These are phyloP conservation scores for Amia ocellicauda DNA, from an alignment of 2,113 vertebrate genomes.

Conservation along the genomic window DNA sequence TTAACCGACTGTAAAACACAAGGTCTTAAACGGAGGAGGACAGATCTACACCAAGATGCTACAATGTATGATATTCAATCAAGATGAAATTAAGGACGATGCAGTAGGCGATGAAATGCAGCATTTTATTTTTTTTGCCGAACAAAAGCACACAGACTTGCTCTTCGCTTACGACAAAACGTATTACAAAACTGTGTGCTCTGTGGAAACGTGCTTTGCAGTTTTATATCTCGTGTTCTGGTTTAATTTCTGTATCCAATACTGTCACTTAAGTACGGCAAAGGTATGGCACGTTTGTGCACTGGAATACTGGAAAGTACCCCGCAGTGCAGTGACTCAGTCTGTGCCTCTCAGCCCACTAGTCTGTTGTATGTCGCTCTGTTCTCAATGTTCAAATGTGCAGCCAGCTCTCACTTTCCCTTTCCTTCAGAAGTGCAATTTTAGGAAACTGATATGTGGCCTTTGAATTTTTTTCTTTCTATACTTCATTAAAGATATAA, in stretches of 20 bases:
- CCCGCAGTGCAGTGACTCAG: background rate
- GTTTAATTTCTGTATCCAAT: conserved; percentile 10
- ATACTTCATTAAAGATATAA: background rate
- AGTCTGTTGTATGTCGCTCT: background rate
- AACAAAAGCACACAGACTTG: too few relatives aligned
- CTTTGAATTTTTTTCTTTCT: background rate
- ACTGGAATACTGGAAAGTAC: background rate
- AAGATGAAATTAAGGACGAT: too few relatives aligned
- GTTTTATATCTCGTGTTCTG: conserved; percentile 2
- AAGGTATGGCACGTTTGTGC: background rate
- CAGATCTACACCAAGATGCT: too few relatives aligned
- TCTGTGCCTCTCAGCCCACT: background rate
- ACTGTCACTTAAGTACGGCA: background rate
- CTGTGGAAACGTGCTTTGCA: too few relatives aligned
- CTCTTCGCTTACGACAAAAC: too few relatives aligned
- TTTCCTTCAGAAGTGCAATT: conserved; percentile 6
- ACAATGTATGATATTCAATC: too few relatives aligned
- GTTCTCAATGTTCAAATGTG: background rate
- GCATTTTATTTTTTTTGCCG: too few relatives aligned
- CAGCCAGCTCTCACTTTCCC: background rate
- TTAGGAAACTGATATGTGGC: background rate
- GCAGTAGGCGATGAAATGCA: too few relatives aligned
- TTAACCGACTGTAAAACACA: too few relatives aligned
- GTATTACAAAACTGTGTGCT: too few relatives aligned
- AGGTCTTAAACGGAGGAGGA: too few relatives aligned